Evolutionary conservation across 2,797 vertebrate species (phyloP), one percentile per base, ranked within the genome.

Genomic region (Garrulus glandarius): DNA sequence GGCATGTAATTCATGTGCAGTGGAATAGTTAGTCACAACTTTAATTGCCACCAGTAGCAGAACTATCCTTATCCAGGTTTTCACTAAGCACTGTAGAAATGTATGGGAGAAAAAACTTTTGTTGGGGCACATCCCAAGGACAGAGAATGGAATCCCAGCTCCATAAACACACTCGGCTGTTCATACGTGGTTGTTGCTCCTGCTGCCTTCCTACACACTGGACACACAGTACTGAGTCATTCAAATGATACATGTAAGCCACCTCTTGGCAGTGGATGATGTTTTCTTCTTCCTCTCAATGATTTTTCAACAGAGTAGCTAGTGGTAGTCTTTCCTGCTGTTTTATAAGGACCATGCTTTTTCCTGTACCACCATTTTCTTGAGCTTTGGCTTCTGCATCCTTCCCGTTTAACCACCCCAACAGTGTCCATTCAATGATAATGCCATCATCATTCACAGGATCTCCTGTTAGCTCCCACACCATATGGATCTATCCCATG

Each of bases 151-250:
- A 72, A 59, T 50, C 16, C 19, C 9, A 82, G 6, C 13, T 71
- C 20, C 3, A 3, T 6, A 56, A 41, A 59, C 46, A 29, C 10
- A 8, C 29, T 41, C 9, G 0, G 1, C 16, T 47, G 17, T 78
- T 61, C 14, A 5, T 2, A 29, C 4, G 7, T 13, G 37, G 11
- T 22, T n/a, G 10, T 19, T 76, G 43, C 6, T 59, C 7, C 21
- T 56, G 8, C 32, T 75, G 5, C 20, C 41, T 47, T 29, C 13
- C 11, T 39, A 27, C 27, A 17, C 6, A 3, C 5, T 77, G 47
- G 43, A 47, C 59, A 11, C 4, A 2, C 18, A 27, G 10, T 11
- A 60, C 5, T 26, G 24, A 53, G 16, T 65, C 10, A 34, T 47
- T 47, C 36, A 57, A 65, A 37, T 1, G 0, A 6, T 21, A 5